Conservation (phyloP, 2,888 invertebrate species). For the Yponomeuta malinellus region DNA sequence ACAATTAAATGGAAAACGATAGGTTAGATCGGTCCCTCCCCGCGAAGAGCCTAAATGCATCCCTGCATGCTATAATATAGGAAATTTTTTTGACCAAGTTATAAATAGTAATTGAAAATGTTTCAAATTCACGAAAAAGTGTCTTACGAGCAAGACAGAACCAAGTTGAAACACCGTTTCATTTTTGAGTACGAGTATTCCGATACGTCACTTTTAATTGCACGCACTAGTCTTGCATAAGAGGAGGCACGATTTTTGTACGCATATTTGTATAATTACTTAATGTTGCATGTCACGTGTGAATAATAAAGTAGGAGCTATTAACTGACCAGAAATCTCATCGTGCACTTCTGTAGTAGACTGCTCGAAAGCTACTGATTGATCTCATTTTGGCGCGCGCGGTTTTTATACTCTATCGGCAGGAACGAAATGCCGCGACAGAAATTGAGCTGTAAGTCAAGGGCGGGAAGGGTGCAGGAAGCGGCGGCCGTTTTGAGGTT, state of each 20-base stretch:
- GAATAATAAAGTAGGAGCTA: slow-evolving; percentile 9
- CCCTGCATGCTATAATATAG: too few species aligned
- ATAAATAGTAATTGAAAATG: too few species aligned
- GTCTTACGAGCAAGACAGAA: too few species aligned
- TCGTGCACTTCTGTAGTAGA: slow-evolving; percentile 73
- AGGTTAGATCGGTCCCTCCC: too few species aligned
- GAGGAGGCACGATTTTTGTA: background rate
- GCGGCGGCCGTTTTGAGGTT: slow-evolving; percentile 40
- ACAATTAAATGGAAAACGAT: too few species aligned
- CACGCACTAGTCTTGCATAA: background rate
- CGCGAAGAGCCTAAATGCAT: too few species aligned
- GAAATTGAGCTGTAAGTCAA: slow-evolving; percentile 68
- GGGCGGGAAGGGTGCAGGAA: slow-evolving; percentile 73
- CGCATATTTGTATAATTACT: background rate
- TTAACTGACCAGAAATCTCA: slow-evolving; percentile 71
- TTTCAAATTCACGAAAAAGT: too few species aligned
- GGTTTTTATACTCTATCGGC: slow-evolving; percentile 60
- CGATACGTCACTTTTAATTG: too few species aligned
- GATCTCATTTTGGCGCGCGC: slow-evolving; percentile 54
- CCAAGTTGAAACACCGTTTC: too few species aligned
- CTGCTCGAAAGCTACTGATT: slow-evolving; percentile 74
- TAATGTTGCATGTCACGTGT: background rate
- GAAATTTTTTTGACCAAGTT: too few species aligned
- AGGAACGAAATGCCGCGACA: slow-evolving; percentile 55
- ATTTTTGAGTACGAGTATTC: too few species aligned